Conservation (phyloP, 2,113 vertebrate genomes). For the Pandion haliaetus region DNA sequence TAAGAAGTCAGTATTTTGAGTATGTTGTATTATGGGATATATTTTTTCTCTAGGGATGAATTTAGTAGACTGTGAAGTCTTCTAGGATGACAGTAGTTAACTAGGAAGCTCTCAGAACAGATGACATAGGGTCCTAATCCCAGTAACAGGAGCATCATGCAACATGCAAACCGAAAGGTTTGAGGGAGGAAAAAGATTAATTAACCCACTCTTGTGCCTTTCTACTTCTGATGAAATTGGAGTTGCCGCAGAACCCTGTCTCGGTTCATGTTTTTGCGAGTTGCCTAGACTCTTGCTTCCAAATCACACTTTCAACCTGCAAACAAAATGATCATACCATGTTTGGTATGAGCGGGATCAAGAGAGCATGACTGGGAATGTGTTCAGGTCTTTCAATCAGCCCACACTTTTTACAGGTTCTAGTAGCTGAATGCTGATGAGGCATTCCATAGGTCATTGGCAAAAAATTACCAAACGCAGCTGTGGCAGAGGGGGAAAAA, state of each 20-base stretch:
- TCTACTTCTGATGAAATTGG: neutral
- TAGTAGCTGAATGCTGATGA: neutral
- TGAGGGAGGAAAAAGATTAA: neutral
- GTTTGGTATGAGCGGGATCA: fast-evolving
- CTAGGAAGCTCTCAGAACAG: neutral
- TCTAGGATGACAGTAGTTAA: neutral
- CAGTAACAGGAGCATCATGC: neutral
- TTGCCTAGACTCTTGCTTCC: neutral
- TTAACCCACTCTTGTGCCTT: neutral
- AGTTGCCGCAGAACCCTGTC: neutral
- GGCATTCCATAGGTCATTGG: neutral
- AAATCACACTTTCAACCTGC: neutral
- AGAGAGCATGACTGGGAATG: neutral
- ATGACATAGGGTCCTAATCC: neutral
- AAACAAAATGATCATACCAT: neutral
- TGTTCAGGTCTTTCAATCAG: neutral
- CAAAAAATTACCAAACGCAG: neutral
- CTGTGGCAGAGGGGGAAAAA: neutral
- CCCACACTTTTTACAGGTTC: neutral
- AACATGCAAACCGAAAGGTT: neutral
- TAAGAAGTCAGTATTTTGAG: neutral
- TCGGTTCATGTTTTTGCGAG: fast-evolving
- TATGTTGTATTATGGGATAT: neutral
- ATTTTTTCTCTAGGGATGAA: neutral
- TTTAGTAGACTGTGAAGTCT: neutral